Conservation (phyloP, 2,888 invertebrate species). For the Tipula confusa region DNA sequence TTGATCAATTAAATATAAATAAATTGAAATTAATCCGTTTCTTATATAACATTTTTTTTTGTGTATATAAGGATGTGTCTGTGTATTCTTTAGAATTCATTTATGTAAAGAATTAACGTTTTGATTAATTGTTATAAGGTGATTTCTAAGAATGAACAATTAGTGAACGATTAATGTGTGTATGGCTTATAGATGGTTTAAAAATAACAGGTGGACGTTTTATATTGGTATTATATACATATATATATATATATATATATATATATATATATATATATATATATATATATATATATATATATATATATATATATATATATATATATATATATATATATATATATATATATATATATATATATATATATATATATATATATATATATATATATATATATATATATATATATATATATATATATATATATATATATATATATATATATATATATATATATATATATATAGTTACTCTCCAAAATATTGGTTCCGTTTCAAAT, state of each 20-base stretch:
- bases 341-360: too few species aligned
- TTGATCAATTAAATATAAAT: conserved; percentile 16
- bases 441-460: too few species aligned
- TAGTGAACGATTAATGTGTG: conserved; percentile 14
- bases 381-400: too few species aligned
- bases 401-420: too few species aligned
- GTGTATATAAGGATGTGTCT: background rate
- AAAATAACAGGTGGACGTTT: background rate
- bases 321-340: too few species aligned
- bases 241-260: too few species aligned
- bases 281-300: too few species aligned
- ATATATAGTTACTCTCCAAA: background rate
- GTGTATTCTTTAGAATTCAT: background rate
- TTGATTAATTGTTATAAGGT: background rate
- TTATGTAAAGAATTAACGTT: background rate
- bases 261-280: too few species aligned
- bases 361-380: too few species aligned
- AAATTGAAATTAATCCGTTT: conserved; percentile 25
- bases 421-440: too few species aligned
- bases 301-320: too few species aligned
- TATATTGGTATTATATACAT: background rate
- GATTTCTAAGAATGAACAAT: conserved; percentile 20
- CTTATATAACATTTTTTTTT: background rate
- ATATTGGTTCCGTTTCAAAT: background rate
- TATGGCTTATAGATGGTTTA: background rate